Percentiles rank a stretch among this genome's conserved stretches.
Conservation (phyloP, 2,113 vertebrate genomes). For the Otocyon megalotis region DNA sequence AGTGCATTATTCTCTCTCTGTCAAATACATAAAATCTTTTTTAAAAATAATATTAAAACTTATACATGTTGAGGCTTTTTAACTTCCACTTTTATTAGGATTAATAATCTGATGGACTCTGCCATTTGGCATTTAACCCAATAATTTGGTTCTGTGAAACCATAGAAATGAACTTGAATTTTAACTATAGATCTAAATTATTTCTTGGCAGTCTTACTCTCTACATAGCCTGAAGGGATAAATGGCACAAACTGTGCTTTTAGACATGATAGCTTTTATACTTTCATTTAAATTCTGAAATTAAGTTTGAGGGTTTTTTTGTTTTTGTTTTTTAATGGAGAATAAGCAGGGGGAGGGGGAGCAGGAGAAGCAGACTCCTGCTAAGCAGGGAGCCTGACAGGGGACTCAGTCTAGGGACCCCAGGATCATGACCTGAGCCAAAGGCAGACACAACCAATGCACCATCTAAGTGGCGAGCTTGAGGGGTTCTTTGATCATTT, state of each 20-base stretch:
- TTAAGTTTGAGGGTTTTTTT: not conserved
- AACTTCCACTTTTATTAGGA: not conserved
- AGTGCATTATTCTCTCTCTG: too few species aligned
- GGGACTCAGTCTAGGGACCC: too few species aligned
- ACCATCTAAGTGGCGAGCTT: too few species aligned
- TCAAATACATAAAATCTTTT: too few species aligned
- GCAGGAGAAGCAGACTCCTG: too few species aligned
- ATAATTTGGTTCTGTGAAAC: constrained; percentile 42
- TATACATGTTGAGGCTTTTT: constrained; percentile 19
- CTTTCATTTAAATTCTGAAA: constrained; percentile 26
- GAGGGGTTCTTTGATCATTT: not conserved
- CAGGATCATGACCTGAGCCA: too few species aligned
- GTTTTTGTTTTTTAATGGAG: too few species aligned
- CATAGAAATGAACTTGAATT: not conserved
- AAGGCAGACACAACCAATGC: too few species aligned
- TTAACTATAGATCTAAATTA: not conserved
- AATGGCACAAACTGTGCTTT: constrained; percentile 1
- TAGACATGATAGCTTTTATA: not conserved
- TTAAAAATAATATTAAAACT: not conserved
- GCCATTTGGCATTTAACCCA: not conserved
- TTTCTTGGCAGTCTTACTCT: not conserved
- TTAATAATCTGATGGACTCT: not conserved
- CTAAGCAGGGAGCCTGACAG: too few species aligned
- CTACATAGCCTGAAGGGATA: not conserved
- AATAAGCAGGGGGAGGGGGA: too few species aligned